These are phyloP conservation scores for Paradisaea rubra DNA, from an alignment of 2,113 vertebrate genomes.

Conservation along the genomic window DNA sequence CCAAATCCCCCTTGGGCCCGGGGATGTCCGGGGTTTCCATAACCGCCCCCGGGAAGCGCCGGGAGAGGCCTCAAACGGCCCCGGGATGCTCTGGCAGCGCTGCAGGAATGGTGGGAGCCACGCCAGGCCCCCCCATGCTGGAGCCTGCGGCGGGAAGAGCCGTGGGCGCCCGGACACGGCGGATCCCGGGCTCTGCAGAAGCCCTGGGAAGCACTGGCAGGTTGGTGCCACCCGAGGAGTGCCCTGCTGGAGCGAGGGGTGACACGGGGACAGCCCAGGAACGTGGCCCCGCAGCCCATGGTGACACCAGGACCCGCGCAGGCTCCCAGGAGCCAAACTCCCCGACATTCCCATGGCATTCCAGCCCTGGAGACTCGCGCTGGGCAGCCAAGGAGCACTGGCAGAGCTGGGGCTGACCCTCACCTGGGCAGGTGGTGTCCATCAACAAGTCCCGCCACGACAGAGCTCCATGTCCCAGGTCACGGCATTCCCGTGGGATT, in stretches of 20 bases:
- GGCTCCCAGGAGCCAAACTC: background rate
- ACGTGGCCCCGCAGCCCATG: fast-evolving
- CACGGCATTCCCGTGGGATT: fast-evolving
- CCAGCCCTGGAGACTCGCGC: background rate
- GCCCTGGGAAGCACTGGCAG: fast-evolving
- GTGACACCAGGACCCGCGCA: background rate
- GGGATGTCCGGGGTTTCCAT: background rate
- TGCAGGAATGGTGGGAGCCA: background rate
- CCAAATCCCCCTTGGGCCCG: fast-evolving
- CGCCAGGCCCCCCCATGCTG: background rate
- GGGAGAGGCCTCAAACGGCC: constrained; percentile 17
- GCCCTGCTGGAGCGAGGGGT: no score
- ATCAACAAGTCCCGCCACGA: fast-evolving
- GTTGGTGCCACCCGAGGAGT: background rate
- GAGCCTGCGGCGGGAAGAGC: background rate
- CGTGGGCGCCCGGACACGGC: background rate
- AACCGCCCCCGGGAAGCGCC: background rate
- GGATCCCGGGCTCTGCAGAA: fast-evolving
- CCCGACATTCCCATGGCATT: fast-evolving
- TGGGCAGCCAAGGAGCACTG: background rate
- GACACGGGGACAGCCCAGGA: background rate
- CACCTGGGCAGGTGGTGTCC: fast-evolving
- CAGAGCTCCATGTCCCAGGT: fast-evolving
- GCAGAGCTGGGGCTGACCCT: background rate
- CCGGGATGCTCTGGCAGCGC: background rate